Percentiles rank a stretch among this genome's conserved stretches.
These are phyloP conservation scores for Osmoderma eremita DNA, from an alignment of 2,888 invertebrate genomes.

Conservation along the genomic window DNA sequence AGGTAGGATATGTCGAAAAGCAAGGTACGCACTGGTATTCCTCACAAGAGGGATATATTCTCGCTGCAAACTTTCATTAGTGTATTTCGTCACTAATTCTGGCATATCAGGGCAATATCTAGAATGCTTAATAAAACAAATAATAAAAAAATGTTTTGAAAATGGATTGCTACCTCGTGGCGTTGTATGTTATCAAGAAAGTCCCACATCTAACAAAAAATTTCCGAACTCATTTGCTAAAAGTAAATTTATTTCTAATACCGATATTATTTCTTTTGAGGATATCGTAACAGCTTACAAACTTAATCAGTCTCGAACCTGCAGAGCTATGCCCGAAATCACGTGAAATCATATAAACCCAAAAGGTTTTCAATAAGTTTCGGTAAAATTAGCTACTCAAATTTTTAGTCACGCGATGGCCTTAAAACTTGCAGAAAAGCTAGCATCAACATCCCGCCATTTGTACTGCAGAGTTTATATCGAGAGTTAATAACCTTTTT, in stretches of 20 bases:
- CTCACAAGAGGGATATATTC: slow-evolving; percentile 25
- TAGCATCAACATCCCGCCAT: neutral
- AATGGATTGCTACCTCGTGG: slow-evolving; percentile 23
- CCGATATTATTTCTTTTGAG: slow-evolving; percentile 23
- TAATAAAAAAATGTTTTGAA: slow-evolving; percentile 17
- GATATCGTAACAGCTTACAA: slow-evolving; percentile 12
- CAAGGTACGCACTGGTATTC: slow-evolving; percentile 31
- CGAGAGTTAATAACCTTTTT: slow-evolving; percentile 4
- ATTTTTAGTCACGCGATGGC: slow-evolving; percentile 23
- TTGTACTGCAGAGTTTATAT: slow-evolving; percentile 15
- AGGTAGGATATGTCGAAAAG: slow-evolving; percentile 19
- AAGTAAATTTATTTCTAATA: slow-evolving; percentile 1
- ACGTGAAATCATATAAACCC: slow-evolving; percentile 13
- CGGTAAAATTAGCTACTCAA: slow-evolving; percentile 25
- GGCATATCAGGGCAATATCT: slow-evolving; percentile 10
- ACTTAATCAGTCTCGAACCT: slow-evolving; percentile 16
- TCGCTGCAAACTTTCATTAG: slow-evolving; percentile 35
- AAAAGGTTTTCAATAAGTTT: slow-evolving; percentile 25
- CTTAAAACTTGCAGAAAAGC: slow-evolving; percentile 2
- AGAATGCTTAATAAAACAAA: slow-evolving; percentile 1
- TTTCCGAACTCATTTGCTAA: slow-evolving; percentile 32
- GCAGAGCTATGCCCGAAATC: slow-evolving; percentile 24
- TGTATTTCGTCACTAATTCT: slow-evolving; percentile 20
- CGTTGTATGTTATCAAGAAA: slow-evolving; percentile 35
- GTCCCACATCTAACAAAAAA: slow-evolving; percentile 34